A percentile compares a stretch with the other conserved stretches of the same genome.
Conservation (phyloP, 2,888 invertebrate species). For the Campoletis raptor region DNA sequence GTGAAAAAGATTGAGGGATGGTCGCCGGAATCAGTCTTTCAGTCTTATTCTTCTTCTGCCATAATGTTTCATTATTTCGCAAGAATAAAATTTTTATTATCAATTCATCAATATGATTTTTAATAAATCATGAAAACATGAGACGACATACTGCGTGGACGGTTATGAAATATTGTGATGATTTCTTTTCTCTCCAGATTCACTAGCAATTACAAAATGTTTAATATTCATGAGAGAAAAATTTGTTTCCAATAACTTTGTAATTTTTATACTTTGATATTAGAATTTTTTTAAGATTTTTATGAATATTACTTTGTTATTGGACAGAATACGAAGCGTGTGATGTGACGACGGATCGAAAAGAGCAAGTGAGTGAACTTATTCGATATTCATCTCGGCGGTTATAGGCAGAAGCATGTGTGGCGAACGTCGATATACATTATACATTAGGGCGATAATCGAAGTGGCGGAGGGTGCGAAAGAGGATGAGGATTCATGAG, state of each 20-base stretch:
- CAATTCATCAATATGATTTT: not conserved
- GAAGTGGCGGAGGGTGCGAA: conserved; percentile 60
- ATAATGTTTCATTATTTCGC: not conserved
- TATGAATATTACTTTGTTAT: conserved; percentile 11
- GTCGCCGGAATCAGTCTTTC: not conserved
- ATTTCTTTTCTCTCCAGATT: not conserved
- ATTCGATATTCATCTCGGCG: conserved; percentile 58
- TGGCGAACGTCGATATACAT: conserved; percentile 57
- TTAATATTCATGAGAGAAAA: conserved; percentile 2
- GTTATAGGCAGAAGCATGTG: conserved; percentile 35
- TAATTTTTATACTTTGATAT: conserved; percentile 8
- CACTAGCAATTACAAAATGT: conserved; percentile 2
- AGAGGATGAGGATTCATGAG: conserved; percentile 44
- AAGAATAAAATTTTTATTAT: not conserved
- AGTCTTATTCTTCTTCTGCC: not conserved
- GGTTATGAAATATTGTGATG: not conserved
- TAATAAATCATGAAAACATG: not conserved
- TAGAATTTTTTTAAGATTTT: not conserved
- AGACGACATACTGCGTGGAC: not conserved
- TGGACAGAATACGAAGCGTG: conserved; percentile 23
- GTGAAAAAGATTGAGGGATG: conserved; percentile 27
- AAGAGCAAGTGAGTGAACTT: conserved; percentile 38
- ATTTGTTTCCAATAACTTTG: not conserved
- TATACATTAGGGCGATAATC: conserved; percentile 64
- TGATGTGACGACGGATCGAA: conserved; percentile 32